Base-by-base conservation (phyloP, 2,888 invertebrate genomes). In the Lymantria monacha region DNA sequence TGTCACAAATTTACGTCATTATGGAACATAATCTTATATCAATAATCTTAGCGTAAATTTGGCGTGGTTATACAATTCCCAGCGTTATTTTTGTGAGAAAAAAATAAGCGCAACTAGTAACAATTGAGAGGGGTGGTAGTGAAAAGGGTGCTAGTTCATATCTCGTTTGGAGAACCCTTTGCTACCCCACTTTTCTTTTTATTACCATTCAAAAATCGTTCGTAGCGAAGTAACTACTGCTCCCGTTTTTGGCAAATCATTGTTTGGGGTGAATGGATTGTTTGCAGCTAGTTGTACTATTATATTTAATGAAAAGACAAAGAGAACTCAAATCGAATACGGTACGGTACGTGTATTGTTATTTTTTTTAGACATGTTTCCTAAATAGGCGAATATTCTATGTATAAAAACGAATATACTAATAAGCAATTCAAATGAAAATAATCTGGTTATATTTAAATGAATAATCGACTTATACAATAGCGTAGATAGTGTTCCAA, bases 191-290 rank as follows among this genome's bases (percentile, higher is more conserved):
- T 76, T 74, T 79, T 69, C 76, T 82, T 81, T 82, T 86, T 82
- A 85, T 88, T 86, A 87, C 83, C 81, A 74, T 80, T 88, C 84
- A 85, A 86, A 88, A 87, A 88, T 83, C 80, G 83, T 76, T 85
- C 76, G 76, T 74, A 72, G 63, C 65, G 72, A 69, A 74, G 79
- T 83, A 82, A 81, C 84, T 83, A 83, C 80, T 85, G 86, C 79
- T 85, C 81, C 74, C 79, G 74, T 85, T 86, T 79, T 78, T 74
- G 72, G 61, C 73, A 75, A 76, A 77, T 76, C 72, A 66, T 74
- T 66, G 70, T 69, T 66, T 69, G 58, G 72, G 70, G 66, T 71
- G 70, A 64, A 57, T 62, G 66, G 60, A 66, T 72, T 70, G 63
- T 66, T 57, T 58, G 66, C 72, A 59, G 57, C 46, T 59, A 60